Evolutionary conservation across 2,888 invertebrate species (phyloP).

Genomic region (Hoplodrina ambigua): DNA sequence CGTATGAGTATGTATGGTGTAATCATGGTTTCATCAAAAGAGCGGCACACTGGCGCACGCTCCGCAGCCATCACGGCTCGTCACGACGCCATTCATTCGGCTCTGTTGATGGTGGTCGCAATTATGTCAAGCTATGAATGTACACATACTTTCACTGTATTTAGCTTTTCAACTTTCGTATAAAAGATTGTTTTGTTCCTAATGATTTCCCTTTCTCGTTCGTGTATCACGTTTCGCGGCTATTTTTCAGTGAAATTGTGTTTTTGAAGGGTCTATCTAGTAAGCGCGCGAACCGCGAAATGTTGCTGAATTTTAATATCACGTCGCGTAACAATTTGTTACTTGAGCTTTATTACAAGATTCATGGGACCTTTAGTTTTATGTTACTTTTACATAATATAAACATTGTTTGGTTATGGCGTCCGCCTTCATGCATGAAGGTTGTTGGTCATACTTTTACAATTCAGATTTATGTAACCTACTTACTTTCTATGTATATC

Average conservation of each 20-base stretch:
- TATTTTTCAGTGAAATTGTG: constrained; percentile 59
- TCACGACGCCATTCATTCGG: constrained; percentile 81
- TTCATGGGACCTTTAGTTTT: constrained; percentile 26
- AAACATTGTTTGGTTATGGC: not conserved
- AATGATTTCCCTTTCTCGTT: constrained; percentile 58
- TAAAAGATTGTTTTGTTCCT: constrained; percentile 59
- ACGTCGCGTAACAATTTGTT: constrained; percentile 53
- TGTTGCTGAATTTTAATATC: constrained; percentile 60
- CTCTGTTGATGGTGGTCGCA: constrained; percentile 81
- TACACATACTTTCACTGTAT: constrained; percentile 68
- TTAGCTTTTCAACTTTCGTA: constrained; percentile 63
- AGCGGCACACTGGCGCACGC: constrained; percentile 75
- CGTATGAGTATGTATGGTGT: constrained; percentile 80
- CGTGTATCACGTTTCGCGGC: constrained; percentile 41
- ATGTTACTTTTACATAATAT: constrained; percentile 2
- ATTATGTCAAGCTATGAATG: constrained; percentile 76
- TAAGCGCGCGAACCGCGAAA: constrained; percentile 43
- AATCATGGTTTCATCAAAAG: constrained; percentile 89
- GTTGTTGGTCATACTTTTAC: no score
- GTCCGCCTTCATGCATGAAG: no score
- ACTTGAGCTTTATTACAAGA: constrained; percentile 39
- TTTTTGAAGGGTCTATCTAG: constrained; percentile 57
- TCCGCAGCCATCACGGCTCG: constrained; percentile 81
- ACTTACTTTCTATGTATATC: no score
- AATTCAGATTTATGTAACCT: no score